phyloP scores from a whole-genome alignment of 2,797 vertebrate genomes.

The Eulemur albifrons region DNA sequence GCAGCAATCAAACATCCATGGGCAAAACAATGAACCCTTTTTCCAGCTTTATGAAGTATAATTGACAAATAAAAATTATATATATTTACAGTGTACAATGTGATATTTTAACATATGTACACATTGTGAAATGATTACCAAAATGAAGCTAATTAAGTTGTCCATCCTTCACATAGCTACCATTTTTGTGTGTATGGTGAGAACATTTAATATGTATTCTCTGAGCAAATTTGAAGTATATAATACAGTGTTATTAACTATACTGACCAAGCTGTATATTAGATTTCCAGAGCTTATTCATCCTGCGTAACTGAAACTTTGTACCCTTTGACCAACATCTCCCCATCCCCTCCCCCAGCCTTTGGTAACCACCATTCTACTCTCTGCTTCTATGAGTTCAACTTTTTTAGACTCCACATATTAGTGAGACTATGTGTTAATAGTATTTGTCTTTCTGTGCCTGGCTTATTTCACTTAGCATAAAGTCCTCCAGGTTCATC shows the following conservation, averaged over 20 bases:
- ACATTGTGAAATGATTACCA: neutral
- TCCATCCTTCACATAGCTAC: neutral
- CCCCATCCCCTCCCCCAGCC: neutral
- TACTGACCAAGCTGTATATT: neutral
- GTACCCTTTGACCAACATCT: neutral
- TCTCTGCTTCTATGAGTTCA: neutral
- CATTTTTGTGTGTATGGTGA: neutral
- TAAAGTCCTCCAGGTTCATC: neutral
- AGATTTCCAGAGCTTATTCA: neutral
- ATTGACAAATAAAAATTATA: neutral
- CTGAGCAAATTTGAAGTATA: neutral
- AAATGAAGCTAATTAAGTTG: neutral
- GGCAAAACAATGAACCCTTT: neutral
- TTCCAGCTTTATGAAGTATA: neutral
- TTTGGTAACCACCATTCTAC: neutral
- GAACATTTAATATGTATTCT: neutral
- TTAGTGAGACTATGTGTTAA: neutral
- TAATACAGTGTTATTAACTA: neutral
- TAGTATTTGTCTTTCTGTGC: neutral
- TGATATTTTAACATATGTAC: neutral
- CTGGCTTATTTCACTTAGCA: neutral
- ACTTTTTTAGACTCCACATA: neutral
- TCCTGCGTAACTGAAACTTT: neutral
- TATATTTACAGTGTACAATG: neutral
- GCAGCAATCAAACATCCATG: neutral